Percentiles rank a stretch among this genome's conserved stretches.
These are phyloP conservation scores for Cichlasoma orientale DNA, from an alignment of 2,797 vertebrate genomes.

Conservation along the genomic window DNA sequence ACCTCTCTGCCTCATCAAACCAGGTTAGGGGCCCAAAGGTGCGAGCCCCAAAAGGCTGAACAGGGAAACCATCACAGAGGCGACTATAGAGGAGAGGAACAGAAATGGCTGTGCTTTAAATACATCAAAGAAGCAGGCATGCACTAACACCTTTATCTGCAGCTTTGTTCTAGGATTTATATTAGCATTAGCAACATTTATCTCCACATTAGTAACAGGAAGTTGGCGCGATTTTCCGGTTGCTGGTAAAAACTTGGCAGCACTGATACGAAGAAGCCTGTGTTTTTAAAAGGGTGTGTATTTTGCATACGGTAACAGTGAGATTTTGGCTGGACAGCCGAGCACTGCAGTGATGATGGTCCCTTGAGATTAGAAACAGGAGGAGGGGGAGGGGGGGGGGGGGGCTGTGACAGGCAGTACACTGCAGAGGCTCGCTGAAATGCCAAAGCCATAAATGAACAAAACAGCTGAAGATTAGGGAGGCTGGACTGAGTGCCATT, in stretches of 20 bases:
- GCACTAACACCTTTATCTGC: too few species aligned
- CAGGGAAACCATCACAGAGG: too few species aligned
- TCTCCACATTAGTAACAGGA: not conserved
- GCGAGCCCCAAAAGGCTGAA: too few species aligned
- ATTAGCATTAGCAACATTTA: too few species aligned
- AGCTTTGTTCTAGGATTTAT: not conserved
- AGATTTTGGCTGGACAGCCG: not conserved
- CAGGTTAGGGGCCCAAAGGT: too few species aligned
- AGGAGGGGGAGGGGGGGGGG: not conserved
- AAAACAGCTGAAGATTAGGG: not conserved
- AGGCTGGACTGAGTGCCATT: not conserved
- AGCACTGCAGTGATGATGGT: not conserved
- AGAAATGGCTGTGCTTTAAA: too few species aligned
- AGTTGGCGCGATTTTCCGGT: not conserved
- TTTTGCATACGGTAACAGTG: not conserved
- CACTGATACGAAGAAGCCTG: not conserved
- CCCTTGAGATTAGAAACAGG: not conserved
- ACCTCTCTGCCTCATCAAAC: too few species aligned
- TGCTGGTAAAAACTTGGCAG: not conserved
- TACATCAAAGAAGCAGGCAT: too few species aligned
- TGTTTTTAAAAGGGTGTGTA: not conserved
- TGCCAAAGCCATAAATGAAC: not conserved
- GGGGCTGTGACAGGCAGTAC: not conserved
- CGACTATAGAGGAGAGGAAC: too few species aligned
- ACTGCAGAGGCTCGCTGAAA: not conserved